Percentiles rank a stretch among this genome's conserved stretches.
Conservation (phyloP, 2,888 invertebrate genomes). For the Slavum lentiscoides region DNA sequence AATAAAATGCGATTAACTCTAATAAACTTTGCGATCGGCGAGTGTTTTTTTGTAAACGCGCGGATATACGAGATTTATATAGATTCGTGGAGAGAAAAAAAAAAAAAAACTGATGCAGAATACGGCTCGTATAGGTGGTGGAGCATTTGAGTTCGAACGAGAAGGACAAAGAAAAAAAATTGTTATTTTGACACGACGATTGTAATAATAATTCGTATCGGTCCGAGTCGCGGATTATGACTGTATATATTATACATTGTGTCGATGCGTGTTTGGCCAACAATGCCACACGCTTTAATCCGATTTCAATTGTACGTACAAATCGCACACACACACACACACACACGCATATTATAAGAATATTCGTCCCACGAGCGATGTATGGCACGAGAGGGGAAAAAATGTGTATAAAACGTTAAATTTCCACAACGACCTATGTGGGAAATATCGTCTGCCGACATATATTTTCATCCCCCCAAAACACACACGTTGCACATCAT, state of each 20-base stretch:
- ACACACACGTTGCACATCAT: too few species aligned
- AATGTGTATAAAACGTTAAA: conserved; percentile 14
- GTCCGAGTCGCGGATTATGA: conserved; percentile 34
- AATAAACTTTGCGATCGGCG: too few species aligned
- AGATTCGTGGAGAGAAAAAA: too few species aligned
- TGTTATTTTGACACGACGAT: not conserved
- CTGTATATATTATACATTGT: not conserved
- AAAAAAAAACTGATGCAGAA: too few species aligned
- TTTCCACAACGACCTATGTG: not conserved
- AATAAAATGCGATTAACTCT: too few species aligned
- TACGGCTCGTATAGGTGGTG: too few species aligned
- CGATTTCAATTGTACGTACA: conserved; percentile 48
- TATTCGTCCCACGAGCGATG: not conserved
- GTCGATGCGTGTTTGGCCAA: conserved; percentile 33
- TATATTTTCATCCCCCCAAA: too few species aligned
- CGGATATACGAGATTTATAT: too few species aligned
- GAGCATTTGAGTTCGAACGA: not conserved
- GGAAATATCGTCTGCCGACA: too few species aligned
- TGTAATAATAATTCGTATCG: conserved; percentile 35
- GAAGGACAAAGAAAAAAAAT: not conserved
- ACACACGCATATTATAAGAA: not conserved
- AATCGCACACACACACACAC: conserved; percentile 4
- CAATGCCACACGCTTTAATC: conserved; percentile 43
- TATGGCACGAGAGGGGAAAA: not conserved
- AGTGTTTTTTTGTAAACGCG: too few species aligned